A percentile compares a stretch with the other conserved stretches of the same genome.
These are phyloP conservation scores for Rosalia funebris DNA, from an alignment of 2,888 invertebrate species.

Conservation along the genomic window DNA sequence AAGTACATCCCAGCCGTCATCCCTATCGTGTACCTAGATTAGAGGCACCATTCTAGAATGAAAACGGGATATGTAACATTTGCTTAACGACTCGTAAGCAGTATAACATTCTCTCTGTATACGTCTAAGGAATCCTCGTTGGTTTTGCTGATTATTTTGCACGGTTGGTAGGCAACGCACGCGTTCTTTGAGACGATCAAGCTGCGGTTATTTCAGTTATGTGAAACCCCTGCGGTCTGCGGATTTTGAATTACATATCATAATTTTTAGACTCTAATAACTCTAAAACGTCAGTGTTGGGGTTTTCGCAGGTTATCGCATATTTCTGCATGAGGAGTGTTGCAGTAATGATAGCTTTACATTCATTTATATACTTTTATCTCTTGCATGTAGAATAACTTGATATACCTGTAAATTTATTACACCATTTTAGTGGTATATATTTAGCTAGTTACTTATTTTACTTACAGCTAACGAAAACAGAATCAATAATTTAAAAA, in stretches of 20 bases:
- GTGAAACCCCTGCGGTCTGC: not conserved
- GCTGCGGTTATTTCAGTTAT: not conserved
- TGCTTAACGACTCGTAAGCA: slow-evolving; percentile 29
- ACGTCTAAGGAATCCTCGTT: slow-evolving; percentile 5
- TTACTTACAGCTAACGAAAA: no score
- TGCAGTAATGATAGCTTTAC: no score
- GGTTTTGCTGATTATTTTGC: slow-evolving; percentile 7
- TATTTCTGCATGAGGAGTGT: no score
- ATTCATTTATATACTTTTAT: no score
- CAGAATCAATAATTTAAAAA: no score
- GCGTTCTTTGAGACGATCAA: not conserved
- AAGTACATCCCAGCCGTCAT: not conserved
- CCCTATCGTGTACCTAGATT: not conserved
- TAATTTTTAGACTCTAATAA: slow-evolving; percentile 8
- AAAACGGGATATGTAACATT: slow-evolving; percentile 33
- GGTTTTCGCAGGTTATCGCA: no score
- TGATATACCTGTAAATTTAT: no score
- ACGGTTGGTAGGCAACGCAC: not conserved
- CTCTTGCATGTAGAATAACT: no score
- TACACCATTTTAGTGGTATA: no score
- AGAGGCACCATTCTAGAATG: slow-evolving; percentile 7
- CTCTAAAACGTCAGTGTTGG: no score
- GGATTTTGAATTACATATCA: slow-evolving; percentile 1
- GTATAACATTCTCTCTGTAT: slow-evolving; percentile 7
- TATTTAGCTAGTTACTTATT: no score